phyloP scores from a whole-genome alignment of 2,888 invertebrate genomes.

The Apodemia hepburni region DNA sequence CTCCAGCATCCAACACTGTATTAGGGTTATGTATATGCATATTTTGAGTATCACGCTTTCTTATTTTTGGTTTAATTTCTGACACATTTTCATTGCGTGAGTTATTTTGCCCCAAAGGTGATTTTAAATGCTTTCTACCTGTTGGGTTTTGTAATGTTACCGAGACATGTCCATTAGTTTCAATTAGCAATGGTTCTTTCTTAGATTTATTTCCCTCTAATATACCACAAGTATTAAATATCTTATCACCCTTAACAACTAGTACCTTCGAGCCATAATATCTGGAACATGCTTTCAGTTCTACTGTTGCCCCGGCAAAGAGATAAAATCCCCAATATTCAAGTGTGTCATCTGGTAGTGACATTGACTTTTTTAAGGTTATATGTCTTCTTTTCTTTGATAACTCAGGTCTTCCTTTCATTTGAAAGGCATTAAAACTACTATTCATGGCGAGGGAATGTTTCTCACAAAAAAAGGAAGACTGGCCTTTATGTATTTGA shows the following conservation, averaged over 20 bases:
- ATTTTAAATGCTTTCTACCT: constrained; percentile 26
- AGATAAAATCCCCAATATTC: constrained; percentile 95
- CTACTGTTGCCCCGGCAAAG: constrained; percentile 87
- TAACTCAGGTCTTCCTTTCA: constrained; percentile 84
- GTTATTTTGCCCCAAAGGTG: constrained; percentile 17
- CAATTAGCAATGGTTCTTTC: constrained; percentile 79
- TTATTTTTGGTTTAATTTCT: constrained; percentile 28
- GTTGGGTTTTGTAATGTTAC: constrained; percentile 64
- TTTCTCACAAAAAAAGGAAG: constrained; percentile 89
- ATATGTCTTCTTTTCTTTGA: constrained; percentile 87
- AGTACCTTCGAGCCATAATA: constrained; percentile 89
- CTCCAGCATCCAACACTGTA: constrained; percentile 84
- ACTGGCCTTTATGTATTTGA: constrained; percentile 90
- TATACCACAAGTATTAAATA: constrained; percentile 88
- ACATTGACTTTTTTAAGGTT: constrained; percentile 89
- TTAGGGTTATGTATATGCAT: constrained; percentile 63
- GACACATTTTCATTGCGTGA: constrained; percentile 24
- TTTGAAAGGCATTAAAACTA: constrained; percentile 86
- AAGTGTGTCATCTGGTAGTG: constrained; percentile 89
- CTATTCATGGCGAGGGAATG: constrained; percentile 89
- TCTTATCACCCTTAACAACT: constrained; percentile 89
- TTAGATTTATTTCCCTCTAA: constrained; percentile 85
- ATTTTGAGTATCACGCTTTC: constrained; percentile 51
- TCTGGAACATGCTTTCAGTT: constrained; percentile 89
- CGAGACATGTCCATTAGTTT: constrained; percentile 78